A percentile compares a stretch with the other conserved stretches of the same genome.
phyloP scores from a whole-genome alignment of 37 sponge, comb jelly and placozoan species.

The Haliclona indistincta region DNA sequence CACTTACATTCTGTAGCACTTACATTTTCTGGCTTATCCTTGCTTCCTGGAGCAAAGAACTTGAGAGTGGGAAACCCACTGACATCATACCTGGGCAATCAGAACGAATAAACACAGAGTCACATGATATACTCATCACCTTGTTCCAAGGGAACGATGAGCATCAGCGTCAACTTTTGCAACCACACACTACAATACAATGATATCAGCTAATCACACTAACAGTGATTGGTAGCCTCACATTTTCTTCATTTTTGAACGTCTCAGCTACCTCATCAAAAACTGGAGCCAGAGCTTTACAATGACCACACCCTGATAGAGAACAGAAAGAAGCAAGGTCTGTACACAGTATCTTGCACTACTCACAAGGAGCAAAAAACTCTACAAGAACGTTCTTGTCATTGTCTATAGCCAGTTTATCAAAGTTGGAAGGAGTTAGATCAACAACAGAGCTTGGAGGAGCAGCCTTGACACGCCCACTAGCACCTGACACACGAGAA shows the following conservation, averaged over 20 bases:
- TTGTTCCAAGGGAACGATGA: slow-evolving; percentile 65
- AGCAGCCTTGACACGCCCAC: slow-evolving; percentile 63
- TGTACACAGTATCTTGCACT: neutral
- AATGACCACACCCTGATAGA: slow-evolving; percentile 97
- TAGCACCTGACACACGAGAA: slow-evolving; percentile 21
- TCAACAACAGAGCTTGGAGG: slow-evolving; percentile 69
- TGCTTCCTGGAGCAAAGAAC: slow-evolving; percentile 92
- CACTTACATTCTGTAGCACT: too few relatives aligned
- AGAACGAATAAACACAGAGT: neutral
- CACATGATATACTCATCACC: slow-evolving; percentile 37
- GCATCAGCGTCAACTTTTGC: slow-evolving; percentile 96
- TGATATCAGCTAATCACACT: neutral
- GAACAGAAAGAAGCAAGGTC: slow-evolving; percentile 2
- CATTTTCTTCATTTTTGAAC: slow-evolving; percentile 80
- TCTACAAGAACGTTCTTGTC: slow-evolving; percentile 95
- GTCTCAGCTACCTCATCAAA: slow-evolving; percentile 91
- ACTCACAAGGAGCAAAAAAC: slow-evolving; percentile 98
- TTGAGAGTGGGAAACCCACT: slow-evolving; percentile 95
- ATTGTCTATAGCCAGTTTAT: slow-evolving; percentile 68
- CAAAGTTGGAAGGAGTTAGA: slow-evolving; percentile 79
- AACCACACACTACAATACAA: slow-evolving; percentile 76
- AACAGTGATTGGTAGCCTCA: slow-evolving; percentile 15
- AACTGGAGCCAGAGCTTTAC: slow-evolving; percentile 85
- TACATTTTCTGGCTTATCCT: slow-evolving; percentile 87
- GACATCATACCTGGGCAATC: slow-evolving; percentile 68